Evolutionary conservation across 2,797 vertebrate genomes (phyloP).

Genomic region (Typhlichthys eigenmanni): DNA sequence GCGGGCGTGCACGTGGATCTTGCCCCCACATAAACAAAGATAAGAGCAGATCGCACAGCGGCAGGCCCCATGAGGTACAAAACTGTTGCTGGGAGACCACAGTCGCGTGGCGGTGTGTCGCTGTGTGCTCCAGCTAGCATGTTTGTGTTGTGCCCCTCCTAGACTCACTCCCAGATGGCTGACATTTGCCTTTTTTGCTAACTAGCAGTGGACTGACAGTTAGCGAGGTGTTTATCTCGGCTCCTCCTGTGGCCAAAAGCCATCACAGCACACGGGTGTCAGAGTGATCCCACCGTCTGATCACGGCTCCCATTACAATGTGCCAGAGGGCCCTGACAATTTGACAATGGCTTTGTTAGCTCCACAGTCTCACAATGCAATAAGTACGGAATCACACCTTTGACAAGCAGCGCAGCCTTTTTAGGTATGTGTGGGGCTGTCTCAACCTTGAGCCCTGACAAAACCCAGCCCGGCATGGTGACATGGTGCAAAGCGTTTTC

Average conservation of each 20-base stretch:
- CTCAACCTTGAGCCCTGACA: constrained; percentile 68
- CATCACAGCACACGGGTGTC: constrained; percentile 16
- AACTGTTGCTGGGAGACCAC: constrained; percentile 79
- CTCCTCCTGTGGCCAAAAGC: constrained; percentile 48
- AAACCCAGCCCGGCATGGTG: constrained; percentile 64
- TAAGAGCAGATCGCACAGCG: constrained; percentile 81
- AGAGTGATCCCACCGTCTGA: constrained; percentile 44
- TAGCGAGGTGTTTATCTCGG: constrained; percentile 51
- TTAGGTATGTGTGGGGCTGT: constrained; percentile 45
- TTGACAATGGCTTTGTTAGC: constrained; percentile 67
- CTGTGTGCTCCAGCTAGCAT: constrained; percentile 8
- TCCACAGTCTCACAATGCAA: constrained; percentile 29
- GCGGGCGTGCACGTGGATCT: constrained; percentile 75
- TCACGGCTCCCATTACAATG: constrained; percentile 51
- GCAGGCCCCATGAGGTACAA: constrained; percentile 71
- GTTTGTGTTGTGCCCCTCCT: constrained; percentile 18
- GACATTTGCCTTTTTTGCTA: constrained; percentile 29
- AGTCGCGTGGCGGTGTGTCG: constrained; percentile 65
- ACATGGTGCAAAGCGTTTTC: constrained; percentile 71
- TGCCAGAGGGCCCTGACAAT: constrained; percentile 62
- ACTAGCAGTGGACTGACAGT: constrained; percentile 24
- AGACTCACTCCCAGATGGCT: constrained; percentile 24
- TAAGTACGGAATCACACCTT: constrained; percentile 51
- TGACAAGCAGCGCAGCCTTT: constrained; percentile 43
- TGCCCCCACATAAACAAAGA: constrained; percentile 89